These are phyloP conservation scores for Drosophila pachea DNA, from an alignment of 1,140 invertebrate genomes.

Conservation along the genomic window DNA sequence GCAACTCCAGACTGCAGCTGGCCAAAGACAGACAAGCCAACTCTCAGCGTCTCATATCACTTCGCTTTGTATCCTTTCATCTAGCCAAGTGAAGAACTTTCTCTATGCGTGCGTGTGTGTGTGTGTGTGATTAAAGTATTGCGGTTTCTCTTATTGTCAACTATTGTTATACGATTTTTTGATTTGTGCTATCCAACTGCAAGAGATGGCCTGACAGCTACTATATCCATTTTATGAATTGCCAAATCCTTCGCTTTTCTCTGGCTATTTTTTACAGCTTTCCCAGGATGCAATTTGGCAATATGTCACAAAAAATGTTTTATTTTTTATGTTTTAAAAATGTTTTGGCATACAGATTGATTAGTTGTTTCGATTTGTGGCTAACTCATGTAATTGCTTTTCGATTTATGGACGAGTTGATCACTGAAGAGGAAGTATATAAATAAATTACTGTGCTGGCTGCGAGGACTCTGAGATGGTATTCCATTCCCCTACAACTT, in stretches of 20 bases:
- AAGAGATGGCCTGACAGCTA: conserved; percentile 5
- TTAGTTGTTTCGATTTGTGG: background rate
- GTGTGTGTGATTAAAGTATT: conserved; percentile 54
- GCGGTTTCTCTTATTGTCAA: conserved; percentile 60
- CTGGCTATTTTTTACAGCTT: background rate
- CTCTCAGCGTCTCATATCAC: conserved; percentile 37
- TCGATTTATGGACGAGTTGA: background rate
- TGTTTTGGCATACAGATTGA: conserved; percentile 13
- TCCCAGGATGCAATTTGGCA: conserved; percentile 1
- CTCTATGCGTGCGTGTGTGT: conserved; percentile 5
- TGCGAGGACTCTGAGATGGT: too few relatives aligned
- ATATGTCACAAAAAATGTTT: conserved; percentile 20
- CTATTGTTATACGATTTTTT: conserved; percentile 60
- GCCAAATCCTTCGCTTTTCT: conserved; percentile 15
- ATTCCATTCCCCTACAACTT: too few relatives aligned
- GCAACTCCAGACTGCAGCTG: conserved; percentile 10
- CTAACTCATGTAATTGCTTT: background rate
- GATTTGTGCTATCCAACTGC: conserved; percentile 34
- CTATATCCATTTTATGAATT: conserved; percentile 11
- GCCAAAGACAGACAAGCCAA: conserved; percentile 11
- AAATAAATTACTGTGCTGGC: too few relatives aligned
- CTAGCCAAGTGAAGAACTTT: conserved; percentile 42
- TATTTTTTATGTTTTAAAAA: too few relatives aligned
- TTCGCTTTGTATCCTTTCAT: conserved; percentile 53
- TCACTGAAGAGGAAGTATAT: too few relatives aligned